Base-by-base conservation (phyloP, 2,888 invertebrate genomes). In the Muschampia staudingeri region DNA sequence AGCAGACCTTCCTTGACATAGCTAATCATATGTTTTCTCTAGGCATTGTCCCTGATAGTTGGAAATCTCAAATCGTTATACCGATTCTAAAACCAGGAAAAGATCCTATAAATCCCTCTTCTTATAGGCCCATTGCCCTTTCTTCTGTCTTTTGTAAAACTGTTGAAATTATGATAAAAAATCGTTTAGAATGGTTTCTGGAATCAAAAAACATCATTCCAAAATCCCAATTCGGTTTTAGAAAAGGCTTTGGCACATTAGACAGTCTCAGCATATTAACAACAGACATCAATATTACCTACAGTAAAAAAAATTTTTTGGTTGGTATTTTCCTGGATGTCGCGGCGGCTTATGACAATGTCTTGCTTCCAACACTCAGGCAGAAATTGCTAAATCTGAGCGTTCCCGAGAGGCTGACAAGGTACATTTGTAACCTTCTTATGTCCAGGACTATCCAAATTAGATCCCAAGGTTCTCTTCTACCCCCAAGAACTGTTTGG, bases 331-430 rank as follows among this genome's bases (percentile, higher is more conserved):
- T 83, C 48, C 25, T 83, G 19, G 81, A 83, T 69, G 72, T 83
- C 30, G 25, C 71, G 8, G 44, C 71, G 12, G 81, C 83, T 4
- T 83, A 81, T 40, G 83, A 83, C 48, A 83, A 83, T 48, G 76
- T 78, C 65, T 14, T 67, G 2, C 42, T 83, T 16, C 42, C 61
- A 2, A 71, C 71, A 25, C 48, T 83, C 8, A 44, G 70, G 48
- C 1, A 72, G 40, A 71, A 71, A 42, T 6, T 44, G 40, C 71
- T 71, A 2, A 52, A 86, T n/a, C 85, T 90, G 83, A 87, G 81
- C 19, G 70, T 89, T 11, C 88, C 89, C 25, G 83, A 8, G 78
- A 88, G 70, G 83, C 25, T 88, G n/a, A 34, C 76, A 9, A 61
- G 82, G 5, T 85, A 86, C 48, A 86, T 88, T 12, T 80, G 40